Evolutionary conservation across 2,888 invertebrate genomes (phyloP).

Genomic region (Ypsolopha scabrella): DNA sequence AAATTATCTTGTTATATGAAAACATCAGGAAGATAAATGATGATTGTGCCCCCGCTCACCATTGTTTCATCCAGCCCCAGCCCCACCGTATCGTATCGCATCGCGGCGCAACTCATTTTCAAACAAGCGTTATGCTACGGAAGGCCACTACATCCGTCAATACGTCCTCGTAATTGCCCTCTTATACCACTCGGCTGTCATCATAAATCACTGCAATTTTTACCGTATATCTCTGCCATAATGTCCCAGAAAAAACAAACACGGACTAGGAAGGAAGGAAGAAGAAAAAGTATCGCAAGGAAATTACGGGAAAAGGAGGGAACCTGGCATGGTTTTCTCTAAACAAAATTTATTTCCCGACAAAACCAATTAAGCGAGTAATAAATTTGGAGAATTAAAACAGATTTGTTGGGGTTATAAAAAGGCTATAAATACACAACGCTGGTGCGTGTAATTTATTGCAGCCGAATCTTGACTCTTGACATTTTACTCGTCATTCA

Average conservation of each 20-base stretch:
- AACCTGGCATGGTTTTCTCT: background rate
- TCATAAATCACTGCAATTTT: slow-evolving; percentile 32
- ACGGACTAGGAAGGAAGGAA: slow-evolving; percentile 10
- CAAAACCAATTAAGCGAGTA: slow-evolving; percentile 19
- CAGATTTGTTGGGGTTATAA: background rate
- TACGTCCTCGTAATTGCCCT: slow-evolving; percentile 48
- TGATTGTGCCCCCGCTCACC: slow-evolving; percentile 22
- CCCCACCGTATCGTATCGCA: slow-evolving; percentile 9
- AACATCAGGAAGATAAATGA: slow-evolving; percentile 42
- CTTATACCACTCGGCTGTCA: slow-evolving; percentile 26
- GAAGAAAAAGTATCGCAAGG: slow-evolving; percentile 12
- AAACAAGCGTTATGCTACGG: slow-evolving; percentile 3
- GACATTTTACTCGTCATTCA: no score
- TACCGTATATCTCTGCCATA: no score
- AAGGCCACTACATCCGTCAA: slow-evolving; percentile 31
- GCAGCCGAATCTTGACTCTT: no score
- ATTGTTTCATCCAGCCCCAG: slow-evolving; percentile 23
- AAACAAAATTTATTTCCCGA: slow-evolving; percentile 26
- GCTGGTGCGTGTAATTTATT: background rate
- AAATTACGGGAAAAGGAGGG: background rate
- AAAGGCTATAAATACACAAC: background rate
- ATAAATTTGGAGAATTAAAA: background rate
- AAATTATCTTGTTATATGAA: slow-evolving; percentile 28
- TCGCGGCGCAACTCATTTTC: slow-evolving; percentile 11
- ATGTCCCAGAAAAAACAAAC: no score